Evolutionary conservation across 2,888 invertebrate genomes (phyloP).

Genomic region (Halictus ligatus): DNA sequence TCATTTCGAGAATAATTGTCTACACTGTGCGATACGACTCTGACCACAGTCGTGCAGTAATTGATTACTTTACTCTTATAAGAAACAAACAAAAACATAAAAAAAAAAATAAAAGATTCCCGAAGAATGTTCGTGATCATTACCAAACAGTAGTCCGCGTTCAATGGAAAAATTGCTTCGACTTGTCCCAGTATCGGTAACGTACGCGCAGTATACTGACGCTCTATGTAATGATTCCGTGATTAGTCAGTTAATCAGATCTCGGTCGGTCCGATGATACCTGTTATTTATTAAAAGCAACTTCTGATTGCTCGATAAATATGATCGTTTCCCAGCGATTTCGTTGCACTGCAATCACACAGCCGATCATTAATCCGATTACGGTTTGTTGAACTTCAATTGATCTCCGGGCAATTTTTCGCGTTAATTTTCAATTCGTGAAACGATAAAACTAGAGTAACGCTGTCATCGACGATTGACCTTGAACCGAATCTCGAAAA

Average conservation of each 20-base stretch:
- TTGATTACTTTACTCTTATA: not conserved
- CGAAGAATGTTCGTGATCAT: not conserved
- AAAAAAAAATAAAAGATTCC: not conserved
- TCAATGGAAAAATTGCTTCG: not conserved
- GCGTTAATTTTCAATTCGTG: not conserved
- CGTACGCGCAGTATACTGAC: not conserved
- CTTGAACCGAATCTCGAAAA: not conserved
- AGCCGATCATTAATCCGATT: not conserved
- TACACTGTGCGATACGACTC: not conserved
- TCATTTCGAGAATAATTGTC: not conserved
- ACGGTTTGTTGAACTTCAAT: not conserved
- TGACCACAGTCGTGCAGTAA: not conserved
- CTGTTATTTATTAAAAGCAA: not conserved
- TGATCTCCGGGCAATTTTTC: not conserved
- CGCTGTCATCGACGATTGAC: not conserved
- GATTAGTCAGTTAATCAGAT: not conserved
- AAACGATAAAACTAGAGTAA: not conserved
- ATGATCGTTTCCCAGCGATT: not conserved
- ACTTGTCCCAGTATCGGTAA: not conserved
- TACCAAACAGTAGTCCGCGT: not conserved
- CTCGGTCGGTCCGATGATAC: not conserved
- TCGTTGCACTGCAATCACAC: not conserved
- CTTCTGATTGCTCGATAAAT: constrained; percentile 1
- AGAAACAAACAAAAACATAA: not conserved
- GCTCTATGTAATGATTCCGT: not conserved